Evolutionary conservation across 2,797 vertebrate species (phyloP).

Genomic region (Lepidocolaptes lacrymiger): DNA sequence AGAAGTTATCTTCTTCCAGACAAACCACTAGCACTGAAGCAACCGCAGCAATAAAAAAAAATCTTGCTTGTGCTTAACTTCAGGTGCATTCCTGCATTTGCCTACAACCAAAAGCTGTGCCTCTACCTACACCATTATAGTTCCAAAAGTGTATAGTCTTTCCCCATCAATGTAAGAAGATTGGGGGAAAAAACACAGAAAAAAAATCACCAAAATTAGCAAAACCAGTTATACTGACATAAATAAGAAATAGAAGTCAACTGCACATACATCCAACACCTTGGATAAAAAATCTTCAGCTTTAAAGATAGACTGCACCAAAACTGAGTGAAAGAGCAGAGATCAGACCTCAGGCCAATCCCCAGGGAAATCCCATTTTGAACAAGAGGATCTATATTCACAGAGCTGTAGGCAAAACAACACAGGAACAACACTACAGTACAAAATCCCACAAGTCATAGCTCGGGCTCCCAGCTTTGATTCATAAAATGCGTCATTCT

Average conservation of each 20-base stretch:
- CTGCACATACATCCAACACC: not conserved
- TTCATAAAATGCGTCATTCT: constrained; percentile 32
- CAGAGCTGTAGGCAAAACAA: not conserved
- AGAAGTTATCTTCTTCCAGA: not conserved
- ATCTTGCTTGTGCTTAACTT: not conserved
- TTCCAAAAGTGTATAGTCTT: not conserved
- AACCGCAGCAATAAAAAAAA: not conserved
- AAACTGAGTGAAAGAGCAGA: not conserved
- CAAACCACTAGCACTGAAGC: not conserved
- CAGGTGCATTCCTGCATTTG: not conserved
- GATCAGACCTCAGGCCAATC: not conserved
- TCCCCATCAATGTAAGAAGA: not conserved
- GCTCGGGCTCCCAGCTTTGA: constrained; percentile 26
- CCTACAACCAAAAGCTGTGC: not conserved
- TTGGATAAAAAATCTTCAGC: not conserved
- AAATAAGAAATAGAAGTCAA: not conserved
- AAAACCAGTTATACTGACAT: not conserved
- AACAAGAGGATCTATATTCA: not conserved
- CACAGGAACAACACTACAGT: not conserved
- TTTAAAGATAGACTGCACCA: fast-evolving
- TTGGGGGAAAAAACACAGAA: not conserved
- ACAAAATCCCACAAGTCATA: constrained; percentile 7
- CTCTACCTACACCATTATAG: not conserved
- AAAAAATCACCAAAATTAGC: not conserved
- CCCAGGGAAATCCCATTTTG: not conserved